Evolutionary conservation across 2,113 vertebrate genomes (phyloP), one percentile per base, ranked within the genome.

Genomic region (Sylvilagus bachmani): DNA sequence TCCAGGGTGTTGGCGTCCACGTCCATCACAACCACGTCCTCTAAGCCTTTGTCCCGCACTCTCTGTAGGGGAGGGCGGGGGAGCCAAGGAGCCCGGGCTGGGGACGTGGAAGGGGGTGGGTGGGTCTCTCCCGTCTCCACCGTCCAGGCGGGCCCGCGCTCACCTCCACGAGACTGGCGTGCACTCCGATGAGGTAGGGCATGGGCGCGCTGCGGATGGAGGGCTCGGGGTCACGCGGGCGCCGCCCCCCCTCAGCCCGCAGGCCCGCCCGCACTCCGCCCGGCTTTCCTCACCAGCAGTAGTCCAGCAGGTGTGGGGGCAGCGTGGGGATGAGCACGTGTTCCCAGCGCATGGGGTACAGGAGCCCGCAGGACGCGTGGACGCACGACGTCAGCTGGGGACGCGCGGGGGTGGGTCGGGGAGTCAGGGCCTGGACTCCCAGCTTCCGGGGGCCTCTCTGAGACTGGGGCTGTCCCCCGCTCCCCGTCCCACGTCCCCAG

Each of bases 301-400:
- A 99, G 96, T 99, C 99, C 91, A 99, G 98, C 69, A 99, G 98
- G 89, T 99, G 99, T 0, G 99, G 98, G 10, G 99, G 99, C 53
- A 99, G 98, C 0, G 99, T 99, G 21, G 99, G 99, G 89, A 99
- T 99, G 97, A 99, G 99, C 97, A 99, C 99, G 94, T 99, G 99
- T 85, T 99, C 99, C 99, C 99, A 99, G 98, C 98, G 98, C 99
- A 99, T 99, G 89, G 99, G 99, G 84, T 99, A 99, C 17, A 99
- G 98, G 95, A 99, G 97, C 13, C 98, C 97, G 14, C 98, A 98
- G 62, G 99, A 98, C 10, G 99, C 99, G 21, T 99, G 99, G 31
- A 99, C 97, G 22, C 99, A 99, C 5, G 99, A 99, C 0, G 99
- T 99, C 84, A 99, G 97, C 99, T 99, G 95, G 58, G 82, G 92